These are phyloP conservation scores for Ashinkailepas kermadecensis DNA, from an alignment of 2,888 invertebrate species.

Conservation along the genomic window DNA sequence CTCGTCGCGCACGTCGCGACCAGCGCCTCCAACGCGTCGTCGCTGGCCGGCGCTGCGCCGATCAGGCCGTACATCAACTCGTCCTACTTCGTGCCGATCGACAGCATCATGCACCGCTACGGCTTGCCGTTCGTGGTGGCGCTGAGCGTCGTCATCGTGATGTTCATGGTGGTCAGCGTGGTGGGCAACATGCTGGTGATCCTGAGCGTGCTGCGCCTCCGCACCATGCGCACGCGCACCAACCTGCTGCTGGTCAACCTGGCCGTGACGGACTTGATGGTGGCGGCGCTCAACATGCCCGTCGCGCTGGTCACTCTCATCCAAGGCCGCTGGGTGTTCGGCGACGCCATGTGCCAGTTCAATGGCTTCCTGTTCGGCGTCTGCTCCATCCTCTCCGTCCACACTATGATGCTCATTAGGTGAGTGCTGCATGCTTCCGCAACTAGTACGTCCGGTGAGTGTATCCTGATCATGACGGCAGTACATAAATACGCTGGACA, in stretches of 20 bases:
- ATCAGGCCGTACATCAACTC: not conserved
- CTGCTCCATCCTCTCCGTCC: constrained; percentile 44
- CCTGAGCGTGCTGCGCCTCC: constrained; percentile 41
- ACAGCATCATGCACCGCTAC: constrained; percentile 29
- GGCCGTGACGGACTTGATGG: constrained; percentile 44
- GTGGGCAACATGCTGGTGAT: constrained; percentile 45
- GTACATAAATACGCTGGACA: too few relatives aligned
- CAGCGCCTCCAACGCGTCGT: too few relatives aligned
- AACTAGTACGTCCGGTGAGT: too few relatives aligned
- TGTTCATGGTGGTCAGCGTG: constrained; percentile 41
- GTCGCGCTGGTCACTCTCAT: constrained; percentile 43
- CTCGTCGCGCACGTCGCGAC: too few relatives aligned
- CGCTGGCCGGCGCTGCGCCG: not conserved
- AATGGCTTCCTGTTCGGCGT: constrained; percentile 44
- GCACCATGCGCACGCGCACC: constrained; percentile 45
- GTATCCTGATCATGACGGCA: too few relatives aligned
- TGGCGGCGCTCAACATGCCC: constrained; percentile 43
- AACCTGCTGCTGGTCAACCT: constrained; percentile 45
- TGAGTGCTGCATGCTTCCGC: constrained; percentile 27
- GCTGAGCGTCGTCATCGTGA: constrained; percentile 38
- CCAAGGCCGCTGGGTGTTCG: constrained; percentile 42
- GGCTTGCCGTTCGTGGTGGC: constrained; percentile 37
- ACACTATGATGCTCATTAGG: constrained; percentile 46
- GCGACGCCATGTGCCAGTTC: constrained; percentile 40
- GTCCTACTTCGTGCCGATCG: not conserved